These are phyloP conservation scores for Gymnoscopelus microlampas DNA, from an alignment of 2,797 vertebrate species.

Conservation along the genomic window DNA sequence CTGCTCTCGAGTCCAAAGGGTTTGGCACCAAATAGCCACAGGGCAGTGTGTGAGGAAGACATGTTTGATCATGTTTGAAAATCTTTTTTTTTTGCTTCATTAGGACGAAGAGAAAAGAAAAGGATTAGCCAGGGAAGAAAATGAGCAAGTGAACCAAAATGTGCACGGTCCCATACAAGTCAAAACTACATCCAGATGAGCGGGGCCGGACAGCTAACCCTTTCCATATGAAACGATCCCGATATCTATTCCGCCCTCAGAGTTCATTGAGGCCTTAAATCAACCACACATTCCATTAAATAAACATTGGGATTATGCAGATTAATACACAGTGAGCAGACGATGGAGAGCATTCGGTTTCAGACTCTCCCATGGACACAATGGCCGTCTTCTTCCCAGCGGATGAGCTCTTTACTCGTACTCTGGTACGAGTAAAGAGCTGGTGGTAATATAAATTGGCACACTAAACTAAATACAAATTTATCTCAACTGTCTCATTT, in stretches of 20 bases:
- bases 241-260: conserved; percentile 31
- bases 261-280: conserved; percentile 60
- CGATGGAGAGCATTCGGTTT: not conserved
- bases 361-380: conserved; percentile 14
- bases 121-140: conserved; percentile 39
- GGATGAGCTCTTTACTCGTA: conserved; percentile 6
- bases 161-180: conserved; percentile 51
- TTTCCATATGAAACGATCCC: conserved; percentile 58
- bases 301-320: conserved; percentile 46
- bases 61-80: conserved; percentile 37
- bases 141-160: conserved; percentile 58
- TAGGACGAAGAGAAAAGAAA: conserved; percentile 40
- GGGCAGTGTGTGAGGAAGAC: conserved; percentile 12
- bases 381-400: not conserved
- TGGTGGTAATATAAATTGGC: conserved; percentile 30
- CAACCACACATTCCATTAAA: conserved; percentile 47
- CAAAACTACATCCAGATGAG: conserved; percentile 71
- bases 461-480: conserved; percentile 18
- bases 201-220: conserved; percentile 38
- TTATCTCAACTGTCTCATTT: conserved; percentile 6
- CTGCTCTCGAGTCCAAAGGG: not conserved
- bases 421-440: too few species aligned
- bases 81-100: conserved; percentile 46
- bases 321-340: conserved; percentile 41
- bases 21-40: not conserved